Base-by-base conservation (phyloP, 2,113 vertebrate species). In the Tragelaphus scriptus region DNA sequence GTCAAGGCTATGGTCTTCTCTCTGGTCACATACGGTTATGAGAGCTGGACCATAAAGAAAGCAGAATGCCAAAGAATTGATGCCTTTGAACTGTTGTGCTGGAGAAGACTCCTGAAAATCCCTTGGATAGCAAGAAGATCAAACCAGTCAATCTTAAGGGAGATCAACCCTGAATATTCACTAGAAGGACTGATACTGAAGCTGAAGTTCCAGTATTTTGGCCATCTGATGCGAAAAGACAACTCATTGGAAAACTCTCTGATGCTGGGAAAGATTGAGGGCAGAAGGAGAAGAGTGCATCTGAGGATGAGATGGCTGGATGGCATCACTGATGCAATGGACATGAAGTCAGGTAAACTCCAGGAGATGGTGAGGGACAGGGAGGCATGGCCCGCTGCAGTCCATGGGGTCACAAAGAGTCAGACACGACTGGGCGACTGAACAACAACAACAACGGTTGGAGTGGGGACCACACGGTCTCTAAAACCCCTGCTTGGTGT, bases 391-490 rank as follows among this genome's bases (percentile, higher is more conserved):
- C n/a, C 68, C 23, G n/a, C n/a, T 71, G n/a, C 19, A 71, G n/a
- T 40, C n/a, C 68, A 71, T 6, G n/a, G 5, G 68, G n/a, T 71
- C 68, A 40, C 68, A 40, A 71, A 71, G n/a, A 71, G 68, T 71
- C n/a, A 71, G 68, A 71, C n/a, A 23, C 0, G 2, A 40, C 68
- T 40, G 10, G 65, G 68, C 0, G 2, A 11, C 19, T 71, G 19
- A 32, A 65, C 32, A 21, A 68, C 63, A 59, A 59, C 58, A 68
- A 12, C 68, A 23, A 23, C 6, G 49, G 56, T 7, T 3, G 36
- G 28, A 21, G 44, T 11, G 59, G 3, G 23, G 23, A 11, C 25
- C 55, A 58, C 14, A 26, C 7, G 15, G 15, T 49, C 15, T 44
- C 30, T 32, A 55, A 26, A 53, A 86, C 14, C 25, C n/a, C 65